Conservation (phyloP, 1,140 invertebrate species). For the Leptinotarsa texana region DNA sequence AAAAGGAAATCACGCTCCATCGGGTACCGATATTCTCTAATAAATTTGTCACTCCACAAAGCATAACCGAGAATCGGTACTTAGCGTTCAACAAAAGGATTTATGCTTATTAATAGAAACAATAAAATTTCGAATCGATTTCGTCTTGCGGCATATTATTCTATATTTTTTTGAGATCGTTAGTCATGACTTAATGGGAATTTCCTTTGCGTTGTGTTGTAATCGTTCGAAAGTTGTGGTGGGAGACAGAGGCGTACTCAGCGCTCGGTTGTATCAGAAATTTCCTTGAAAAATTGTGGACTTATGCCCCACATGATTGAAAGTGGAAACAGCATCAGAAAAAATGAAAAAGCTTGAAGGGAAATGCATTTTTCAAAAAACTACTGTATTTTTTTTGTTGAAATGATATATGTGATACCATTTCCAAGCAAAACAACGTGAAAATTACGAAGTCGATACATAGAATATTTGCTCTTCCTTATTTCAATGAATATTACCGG, state of each 20-base stretch:
- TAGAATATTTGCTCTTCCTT: too few relatives aligned
- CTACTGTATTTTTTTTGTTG: too few relatives aligned
- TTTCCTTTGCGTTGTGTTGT: background rate
- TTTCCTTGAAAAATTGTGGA: too few relatives aligned
- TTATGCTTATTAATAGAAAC: conserved; percentile 28
- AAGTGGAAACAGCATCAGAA: too few relatives aligned
- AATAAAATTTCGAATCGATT: conserved; percentile 20
- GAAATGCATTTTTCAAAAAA: too few relatives aligned
- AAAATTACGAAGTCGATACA: too few relatives aligned
- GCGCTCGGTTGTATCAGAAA: background rate
- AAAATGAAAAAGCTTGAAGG: too few relatives aligned
- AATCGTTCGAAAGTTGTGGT: conserved; percentile 2
- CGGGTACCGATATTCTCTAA: conserved; percentile 26
- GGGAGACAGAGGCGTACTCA: background rate
- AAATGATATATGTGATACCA: too few relatives aligned
- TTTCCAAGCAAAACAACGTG: too few relatives aligned
- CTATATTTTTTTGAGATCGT: conserved; percentile 23
- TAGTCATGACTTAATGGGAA: background rate
- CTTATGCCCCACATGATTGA: too few relatives aligned
- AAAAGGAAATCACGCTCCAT: conserved; percentile 30
- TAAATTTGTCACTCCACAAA: conserved; percentile 32
- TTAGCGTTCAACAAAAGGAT: conserved; percentile 28
- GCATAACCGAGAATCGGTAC: conserved; percentile 21
- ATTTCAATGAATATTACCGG: too few relatives aligned
- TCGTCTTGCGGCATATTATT: conserved; percentile 29